Evolutionary conservation across 2,888 invertebrate species (phyloP).

Genomic region (Cordylochernes scorpioides): DNA sequence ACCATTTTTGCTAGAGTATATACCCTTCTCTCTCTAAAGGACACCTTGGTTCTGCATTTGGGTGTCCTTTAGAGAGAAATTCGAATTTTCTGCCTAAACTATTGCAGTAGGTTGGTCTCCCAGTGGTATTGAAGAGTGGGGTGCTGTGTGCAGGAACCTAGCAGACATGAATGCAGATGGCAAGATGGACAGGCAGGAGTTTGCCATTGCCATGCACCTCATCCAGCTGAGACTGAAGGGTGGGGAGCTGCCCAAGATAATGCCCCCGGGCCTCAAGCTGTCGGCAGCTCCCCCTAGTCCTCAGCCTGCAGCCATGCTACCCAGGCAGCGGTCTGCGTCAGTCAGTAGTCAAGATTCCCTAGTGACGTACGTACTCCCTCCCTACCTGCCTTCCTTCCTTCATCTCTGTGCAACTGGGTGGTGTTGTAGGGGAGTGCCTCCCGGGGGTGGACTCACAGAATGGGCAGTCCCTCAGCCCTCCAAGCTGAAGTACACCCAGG

Average conservation of each 20-base stretch:
- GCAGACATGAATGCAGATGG: slow-evolving; percentile 92
- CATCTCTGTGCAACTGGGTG: too few relatives aligned
- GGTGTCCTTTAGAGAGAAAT: too few relatives aligned
- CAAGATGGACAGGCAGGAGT: slow-evolving; percentile 80
- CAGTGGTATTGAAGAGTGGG: too few relatives aligned
- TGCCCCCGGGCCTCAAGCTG: slow-evolving; percentile 41
- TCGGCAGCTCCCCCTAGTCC: slow-evolving; percentile 5
- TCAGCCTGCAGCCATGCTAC: too few relatives aligned
- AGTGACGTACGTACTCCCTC: not conserved
- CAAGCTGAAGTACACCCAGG: slow-evolving; percentile 67
- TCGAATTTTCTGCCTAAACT: too few relatives aligned
- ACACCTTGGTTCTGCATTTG: too few relatives aligned
- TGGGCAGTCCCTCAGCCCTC: slow-evolving; percentile 65
- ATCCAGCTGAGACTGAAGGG: slow-evolving; percentile 77
- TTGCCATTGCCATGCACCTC: slow-evolving; percentile 89
- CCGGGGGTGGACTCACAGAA: slow-evolving; percentile 30
- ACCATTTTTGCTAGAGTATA: too few relatives aligned
- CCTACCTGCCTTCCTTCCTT: too few relatives aligned
- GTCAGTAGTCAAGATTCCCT: slow-evolving; percentile 20
- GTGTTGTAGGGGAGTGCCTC: slow-evolving; percentile 3
- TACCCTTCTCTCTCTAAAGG: too few relatives aligned
- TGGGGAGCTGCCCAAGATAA: slow-evolving; percentile 54
- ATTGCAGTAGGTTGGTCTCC: too few relatives aligned
- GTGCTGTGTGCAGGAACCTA: slow-evolving; percentile 46
- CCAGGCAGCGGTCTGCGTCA: slow-evolving; percentile 22